A percentile compares a stretch with the other conserved stretches of the same genome.
These are phyloP conservation scores for Poecilia latipinna DNA, from an alignment of 2,113 vertebrate species.

Conservation along the genomic window DNA sequence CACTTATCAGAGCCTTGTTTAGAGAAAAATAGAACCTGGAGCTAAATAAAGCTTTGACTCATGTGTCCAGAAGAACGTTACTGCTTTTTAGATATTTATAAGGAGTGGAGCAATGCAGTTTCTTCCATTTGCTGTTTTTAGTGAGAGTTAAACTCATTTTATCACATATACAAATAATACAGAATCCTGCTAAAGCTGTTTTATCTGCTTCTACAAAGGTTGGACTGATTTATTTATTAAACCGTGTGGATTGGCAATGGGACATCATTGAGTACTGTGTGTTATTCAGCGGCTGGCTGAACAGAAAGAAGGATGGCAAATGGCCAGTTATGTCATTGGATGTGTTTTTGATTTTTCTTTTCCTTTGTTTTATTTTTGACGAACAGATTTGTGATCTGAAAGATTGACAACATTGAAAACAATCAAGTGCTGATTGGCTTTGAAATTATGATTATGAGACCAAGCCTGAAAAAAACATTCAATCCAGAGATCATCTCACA, in stretches of 20 bases:
- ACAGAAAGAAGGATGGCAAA: neutral
- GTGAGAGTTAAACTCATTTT: neutral
- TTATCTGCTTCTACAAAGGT: too few species aligned
- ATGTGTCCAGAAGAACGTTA: constrained; percentile 6
- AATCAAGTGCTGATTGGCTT: neutral
- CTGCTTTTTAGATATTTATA: neutral
- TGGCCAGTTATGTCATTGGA: neutral
- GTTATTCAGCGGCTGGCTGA: neutral
- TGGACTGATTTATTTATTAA: too few species aligned
- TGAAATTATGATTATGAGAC: neutral
- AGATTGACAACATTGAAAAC: neutral
- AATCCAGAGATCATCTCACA: neutral
- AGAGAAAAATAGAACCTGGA: neutral
- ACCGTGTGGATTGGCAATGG: too few species aligned
- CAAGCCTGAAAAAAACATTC: neutral
- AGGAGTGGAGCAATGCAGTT: neutral
- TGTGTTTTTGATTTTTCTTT: neutral
- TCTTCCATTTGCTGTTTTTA: neutral
- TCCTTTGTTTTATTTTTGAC: neutral
- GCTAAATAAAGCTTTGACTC: constrained; percentile 2
- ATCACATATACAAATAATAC: neutral
- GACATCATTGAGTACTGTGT: neutral
- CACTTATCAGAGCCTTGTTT: neutral
- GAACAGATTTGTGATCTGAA: neutral
- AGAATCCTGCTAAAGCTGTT: too few species aligned